Evolutionary conservation across 2,113 vertebrate genomes (phyloP), one percentile per base, ranked within the genome.

Genomic region (Ramphastos sulfuratus): DNA sequence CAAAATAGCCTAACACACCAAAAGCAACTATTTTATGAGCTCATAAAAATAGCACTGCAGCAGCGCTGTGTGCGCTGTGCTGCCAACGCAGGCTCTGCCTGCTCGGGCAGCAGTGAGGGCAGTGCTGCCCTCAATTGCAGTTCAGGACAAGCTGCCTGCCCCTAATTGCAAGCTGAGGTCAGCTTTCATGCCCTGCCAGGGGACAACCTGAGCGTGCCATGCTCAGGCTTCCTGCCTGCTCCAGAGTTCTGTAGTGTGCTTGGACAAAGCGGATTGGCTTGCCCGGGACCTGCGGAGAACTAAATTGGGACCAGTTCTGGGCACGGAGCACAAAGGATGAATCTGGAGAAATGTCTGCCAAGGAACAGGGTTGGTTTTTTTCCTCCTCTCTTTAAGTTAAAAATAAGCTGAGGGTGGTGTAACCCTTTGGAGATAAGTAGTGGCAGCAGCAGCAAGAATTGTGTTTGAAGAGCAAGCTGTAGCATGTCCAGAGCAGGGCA

Each of bases 141-240:
- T 9, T 78, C 82, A 61, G 73, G 77, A 87, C 86, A 64, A 86
- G 59, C 74, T 75, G 67, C 24, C 10, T 90, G 56, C 61, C 80
- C 9, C 48, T 94, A 94, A 95, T 87, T 95, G 91, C 81, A 86
- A 70, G 76, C 67, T 60, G 37, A 89, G 67, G 91, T 46, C 63
- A 74, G 67, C 88, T 96, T 95, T 95, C 82, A 93, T 93, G 92
- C 65, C 52, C 75, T 96, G 96, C 96, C 96, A 96, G 82, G 48
- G 59, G 87, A 89, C 11, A 4, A 72, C 27, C 64, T 77, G 66
- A 66, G 80, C 87, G 67, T 59, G 71, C 46, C 18, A 2, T 6
- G 67, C 64, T 59, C 6, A 64, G 77, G 77, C 77, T 91, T 85
- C 55, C 87, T 82, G 58, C 3, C 6, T 50, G 72, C 48, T 30